phyloP scores from a whole-genome alignment of 2,888 invertebrate genomes.

The Margaritifera margaritifera region DNA sequence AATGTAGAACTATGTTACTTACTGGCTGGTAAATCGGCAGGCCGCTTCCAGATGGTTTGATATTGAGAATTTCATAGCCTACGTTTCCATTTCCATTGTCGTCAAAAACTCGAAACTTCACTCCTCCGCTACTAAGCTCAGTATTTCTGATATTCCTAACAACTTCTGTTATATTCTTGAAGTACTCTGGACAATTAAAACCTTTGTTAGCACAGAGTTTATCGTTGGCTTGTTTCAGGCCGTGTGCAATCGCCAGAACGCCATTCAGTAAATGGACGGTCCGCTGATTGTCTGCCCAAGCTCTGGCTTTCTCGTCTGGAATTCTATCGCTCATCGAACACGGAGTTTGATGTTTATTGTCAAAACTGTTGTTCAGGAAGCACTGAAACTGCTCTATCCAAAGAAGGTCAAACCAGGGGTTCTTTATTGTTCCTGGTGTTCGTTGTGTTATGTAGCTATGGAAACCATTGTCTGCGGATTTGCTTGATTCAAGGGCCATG shows the following conservation, averaged over 20 bases:
- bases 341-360: slow-evolving; percentile 19
- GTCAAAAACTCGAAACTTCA: slow-evolving; percentile 38
- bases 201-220: slow-evolving; percentile 29
- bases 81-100: slow-evolving; percentile 46
- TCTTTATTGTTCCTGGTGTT: slow-evolving; percentile 19
- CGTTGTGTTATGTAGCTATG: slow-evolving; percentile 10
- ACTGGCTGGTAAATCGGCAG: too few relatives aligned
- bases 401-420: slow-evolving; percentile 53
- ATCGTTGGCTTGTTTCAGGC: slow-evolving; percentile 31
- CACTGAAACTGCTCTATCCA: slow-evolving; percentile 53
- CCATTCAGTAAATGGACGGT: slow-evolving; percentile 51
- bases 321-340: slow-evolving; percentile 20
- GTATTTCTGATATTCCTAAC: background rate
- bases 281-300: slow-evolving; percentile 37
- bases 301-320: slow-evolving; percentile 8
- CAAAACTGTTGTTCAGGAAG: slow-evolving; percentile 37
- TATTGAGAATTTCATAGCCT: slow-evolving; percentile 37
- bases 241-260: slow-evolving; percentile 48
- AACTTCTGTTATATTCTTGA: slow-evolving; percentile 1
- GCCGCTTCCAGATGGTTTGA: too few relatives aligned
- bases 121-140: background rate
- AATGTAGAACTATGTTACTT: too few relatives aligned
- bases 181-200: slow-evolving; percentile 31
- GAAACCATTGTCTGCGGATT: slow-evolving; percentile 1
- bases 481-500: slow-evolving; percentile 24